These are phyloP conservation scores for Catostomus latipinnis DNA, from an alignment of 2,797 vertebrate genomes.

Conservation along the genomic window DNA sequence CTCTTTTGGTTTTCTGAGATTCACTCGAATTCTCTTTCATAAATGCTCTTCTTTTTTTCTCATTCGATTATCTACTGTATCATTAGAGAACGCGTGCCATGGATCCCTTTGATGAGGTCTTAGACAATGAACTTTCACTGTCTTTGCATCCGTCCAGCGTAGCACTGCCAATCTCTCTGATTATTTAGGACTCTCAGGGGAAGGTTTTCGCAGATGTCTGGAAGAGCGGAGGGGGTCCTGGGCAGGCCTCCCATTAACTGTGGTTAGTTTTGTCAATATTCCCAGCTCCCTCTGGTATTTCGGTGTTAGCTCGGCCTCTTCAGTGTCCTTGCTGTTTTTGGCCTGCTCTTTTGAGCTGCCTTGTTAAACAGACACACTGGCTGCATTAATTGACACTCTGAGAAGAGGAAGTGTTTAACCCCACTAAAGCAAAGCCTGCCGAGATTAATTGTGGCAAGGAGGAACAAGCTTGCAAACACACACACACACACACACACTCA, in stretches of 20 bases:
- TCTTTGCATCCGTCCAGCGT: conserved; percentile 62
- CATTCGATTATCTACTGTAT: neutral
- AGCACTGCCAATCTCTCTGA: conserved; percentile 74
- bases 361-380: conserved; percentile 47
- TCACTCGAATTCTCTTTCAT: neutral
- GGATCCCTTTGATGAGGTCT: conserved; percentile 69
- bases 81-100: conserved; percentile 59
- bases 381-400: conserved; percentile 50
- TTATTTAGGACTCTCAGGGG: conserved; percentile 77
- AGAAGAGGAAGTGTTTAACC: conserved; percentile 52
- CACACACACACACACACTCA: conserved; percentile 40
- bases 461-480: conserved; percentile 2
- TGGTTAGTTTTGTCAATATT: conserved; percentile 78
- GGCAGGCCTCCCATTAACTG: conserved; percentile 76
- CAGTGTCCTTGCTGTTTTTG: conserved; percentile 54
- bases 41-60: neutral
- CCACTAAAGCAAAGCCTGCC: conserved; percentile 43
- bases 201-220: conserved; percentile 59
- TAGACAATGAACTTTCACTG: conserved; percentile 71
- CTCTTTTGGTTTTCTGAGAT: neutral
- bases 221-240: conserved; percentile 26
- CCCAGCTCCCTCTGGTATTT: conserved; percentile 74
- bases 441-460: conserved; percentile 44
- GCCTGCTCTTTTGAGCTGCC: conserved; percentile 41
- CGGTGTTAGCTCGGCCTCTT: conserved; percentile 62